These are phyloP conservation scores for Athalia cordata DNA, from an alignment of 2,888 invertebrate genomes.

Conservation along the genomic window DNA sequence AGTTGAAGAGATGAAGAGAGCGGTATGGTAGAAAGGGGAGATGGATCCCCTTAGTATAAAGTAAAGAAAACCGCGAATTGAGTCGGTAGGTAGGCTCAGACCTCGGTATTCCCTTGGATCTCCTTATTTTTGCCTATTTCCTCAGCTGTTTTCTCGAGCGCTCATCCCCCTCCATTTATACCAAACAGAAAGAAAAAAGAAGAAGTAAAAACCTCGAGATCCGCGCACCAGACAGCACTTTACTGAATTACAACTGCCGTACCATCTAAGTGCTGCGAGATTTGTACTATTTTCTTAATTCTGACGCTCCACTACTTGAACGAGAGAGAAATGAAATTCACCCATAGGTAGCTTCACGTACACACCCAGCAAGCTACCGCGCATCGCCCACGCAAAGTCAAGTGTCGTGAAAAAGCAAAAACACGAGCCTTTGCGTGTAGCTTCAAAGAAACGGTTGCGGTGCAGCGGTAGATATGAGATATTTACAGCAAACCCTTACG, in stretches of 20 bases:
- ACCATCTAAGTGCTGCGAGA: not conserved
- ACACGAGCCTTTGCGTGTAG: too few species aligned
- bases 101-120: conserved; percentile 27
- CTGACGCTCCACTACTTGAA: not conserved
- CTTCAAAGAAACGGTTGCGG: too few species aligned
- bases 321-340: not conserved
- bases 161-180: not conserved
- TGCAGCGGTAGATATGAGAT: too few species aligned
- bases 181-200: too few species aligned
- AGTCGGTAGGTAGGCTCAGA: conserved; percentile 9
- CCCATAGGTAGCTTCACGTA: not conserved
- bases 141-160: conserved; percentile 13
- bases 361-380: too few species aligned
- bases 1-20: not conserved
- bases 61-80: conserved; percentile 39
- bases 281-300: conserved; percentile 28
- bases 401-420: too few species aligned
- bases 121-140: conserved; percentile 30
- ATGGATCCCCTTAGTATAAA: conserved; percentile 16
- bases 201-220: not conserved
- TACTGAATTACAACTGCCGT: conserved; percentile 43
- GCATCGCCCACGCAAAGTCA: too few species aligned
- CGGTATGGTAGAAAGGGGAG: not conserved
- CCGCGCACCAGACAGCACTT: conserved; percentile 45
- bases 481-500: too few species aligned